These are phyloP conservation scores for Harpalus rubripes DNA, from an alignment of 2,888 invertebrate genomes.

Conservation along the genomic window DNA sequence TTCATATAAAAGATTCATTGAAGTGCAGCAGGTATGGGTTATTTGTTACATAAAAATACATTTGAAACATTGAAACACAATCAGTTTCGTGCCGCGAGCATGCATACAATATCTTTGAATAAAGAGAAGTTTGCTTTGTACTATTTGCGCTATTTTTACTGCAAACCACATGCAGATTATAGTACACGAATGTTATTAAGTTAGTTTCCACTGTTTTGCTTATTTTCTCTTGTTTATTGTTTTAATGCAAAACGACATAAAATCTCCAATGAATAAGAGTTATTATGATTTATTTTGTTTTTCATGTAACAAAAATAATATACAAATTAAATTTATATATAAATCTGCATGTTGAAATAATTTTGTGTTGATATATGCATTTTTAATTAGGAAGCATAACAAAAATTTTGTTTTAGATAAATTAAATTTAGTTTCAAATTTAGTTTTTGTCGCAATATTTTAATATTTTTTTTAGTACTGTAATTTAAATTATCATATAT, in stretches of 20 bases:
- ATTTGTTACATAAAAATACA: too few species aligned
- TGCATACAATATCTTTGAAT: not conserved
- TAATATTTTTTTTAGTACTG: too few species aligned
- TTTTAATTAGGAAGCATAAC: too few species aligned
- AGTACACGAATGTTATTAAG: slow-evolving; percentile 1
- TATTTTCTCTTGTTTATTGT: slow-evolving; percentile 7
- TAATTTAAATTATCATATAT: too few species aligned
- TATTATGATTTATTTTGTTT: not conserved
- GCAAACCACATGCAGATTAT: slow-evolving; percentile 9
- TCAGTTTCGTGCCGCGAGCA: not conserved
- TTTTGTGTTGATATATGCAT: not conserved
- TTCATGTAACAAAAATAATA: not conserved
- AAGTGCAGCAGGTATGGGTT: too few species aligned
- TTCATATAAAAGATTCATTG: too few species aligned
- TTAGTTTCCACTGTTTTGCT: not conserved
- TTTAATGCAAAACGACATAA: slow-evolving; percentile 2
- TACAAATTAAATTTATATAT: not conserved
- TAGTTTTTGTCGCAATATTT: too few species aligned
- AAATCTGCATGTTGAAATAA: not conserved
- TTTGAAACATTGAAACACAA: too few species aligned
- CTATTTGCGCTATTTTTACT: not conserved
- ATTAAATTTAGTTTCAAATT: too few species aligned
- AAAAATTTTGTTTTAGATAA: too few species aligned
- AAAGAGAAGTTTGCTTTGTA: slow-evolving; percentile 1
- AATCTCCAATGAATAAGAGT: slow-evolving; percentile 14